These are phyloP conservation scores for Arenaria interpres DNA, from an alignment of 2,113 vertebrate species.

Conservation along the genomic window DNA sequence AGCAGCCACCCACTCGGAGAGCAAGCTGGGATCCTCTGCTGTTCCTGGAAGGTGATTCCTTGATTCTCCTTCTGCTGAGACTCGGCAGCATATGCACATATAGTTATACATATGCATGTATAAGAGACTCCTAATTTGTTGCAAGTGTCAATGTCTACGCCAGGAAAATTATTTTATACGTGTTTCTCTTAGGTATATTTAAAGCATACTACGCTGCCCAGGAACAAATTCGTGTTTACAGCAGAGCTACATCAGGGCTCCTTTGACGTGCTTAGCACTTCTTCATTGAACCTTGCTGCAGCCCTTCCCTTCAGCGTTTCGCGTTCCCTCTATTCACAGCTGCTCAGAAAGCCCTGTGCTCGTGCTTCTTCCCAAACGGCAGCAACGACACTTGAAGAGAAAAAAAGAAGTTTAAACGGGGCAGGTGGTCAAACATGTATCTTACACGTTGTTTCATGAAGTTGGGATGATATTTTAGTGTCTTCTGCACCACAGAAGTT, in stretches of 20 bases:
- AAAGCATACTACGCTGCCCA: neutral
- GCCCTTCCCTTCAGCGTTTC: neutral
- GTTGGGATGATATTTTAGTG: neutral
- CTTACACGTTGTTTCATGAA: neutral
- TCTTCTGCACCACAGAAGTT: neutral
- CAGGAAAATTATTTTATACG: neutral
- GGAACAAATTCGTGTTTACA: neutral
- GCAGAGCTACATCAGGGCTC: neutral
- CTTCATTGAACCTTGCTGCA: neutral
- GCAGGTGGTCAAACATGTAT: neutral
- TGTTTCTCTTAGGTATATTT: neutral
- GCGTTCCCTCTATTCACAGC: neutral
- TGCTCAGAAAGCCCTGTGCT: neutral
- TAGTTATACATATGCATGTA: neutral
- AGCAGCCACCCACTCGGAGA: neutral
- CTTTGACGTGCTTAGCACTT: neutral
- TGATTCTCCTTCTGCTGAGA: slow-evolving; percentile 15
- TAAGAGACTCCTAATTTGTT: neutral
- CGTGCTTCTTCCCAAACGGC: neutral
- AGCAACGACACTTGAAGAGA: neutral
- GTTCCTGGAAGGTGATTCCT: slow-evolving; percentile 42
- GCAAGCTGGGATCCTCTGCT: neutral
- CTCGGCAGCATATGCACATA: neutral
- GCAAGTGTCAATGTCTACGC: neutral
- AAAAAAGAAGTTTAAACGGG: neutral